Evolutionary conservation across 2,797 vertebrate species (phyloP).

Genomic region (Rhadinocentrus ornatus): DNA sequence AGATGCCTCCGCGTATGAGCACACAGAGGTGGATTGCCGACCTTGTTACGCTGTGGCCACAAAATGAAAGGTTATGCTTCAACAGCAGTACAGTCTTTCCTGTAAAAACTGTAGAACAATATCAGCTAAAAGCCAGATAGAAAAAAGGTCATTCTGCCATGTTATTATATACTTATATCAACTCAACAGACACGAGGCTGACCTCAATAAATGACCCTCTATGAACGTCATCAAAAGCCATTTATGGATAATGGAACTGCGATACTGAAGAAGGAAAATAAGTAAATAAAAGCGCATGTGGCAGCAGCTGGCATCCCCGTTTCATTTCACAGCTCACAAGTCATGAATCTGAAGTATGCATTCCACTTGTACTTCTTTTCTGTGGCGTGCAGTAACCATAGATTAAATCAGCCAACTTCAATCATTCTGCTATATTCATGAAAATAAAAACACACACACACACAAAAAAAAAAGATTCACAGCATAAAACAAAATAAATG

Average conservation of each 20-base stretch:
- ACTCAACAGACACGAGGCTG: constrained; percentile 24
- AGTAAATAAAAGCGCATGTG: constrained; percentile 12
- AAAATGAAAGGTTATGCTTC: constrained; percentile 63
- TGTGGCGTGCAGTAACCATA: background rate
- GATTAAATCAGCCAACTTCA: constrained; percentile 5
- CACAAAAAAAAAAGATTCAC: constrained; percentile 1
- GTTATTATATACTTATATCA: background rate
- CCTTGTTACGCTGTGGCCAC: constrained; percentile 53
- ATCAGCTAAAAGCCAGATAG: background rate
- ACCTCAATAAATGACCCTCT: constrained; percentile 22
- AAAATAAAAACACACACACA: background rate
- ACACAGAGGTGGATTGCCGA: constrained; percentile 45
- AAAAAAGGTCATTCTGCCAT: background rate
- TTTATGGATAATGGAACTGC: constrained; percentile 29
- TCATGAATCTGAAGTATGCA: constrained; percentile 10
- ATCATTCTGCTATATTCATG: background rate
- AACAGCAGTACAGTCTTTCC: constrained; percentile 10
- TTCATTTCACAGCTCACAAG: background rate
- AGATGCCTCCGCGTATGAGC: constrained; percentile 43
- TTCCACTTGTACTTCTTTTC: background rate
- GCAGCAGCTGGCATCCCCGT: background rate
- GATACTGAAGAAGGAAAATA: background rate
- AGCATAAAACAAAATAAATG: background rate
- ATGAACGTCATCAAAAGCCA: constrained; percentile 7
- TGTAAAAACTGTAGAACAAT: constrained; percentile 14